These are phyloP conservation scores for Thymelicus lineola DNA, from an alignment of 2,888 invertebrate genomes.

Conservation along the genomic window DNA sequence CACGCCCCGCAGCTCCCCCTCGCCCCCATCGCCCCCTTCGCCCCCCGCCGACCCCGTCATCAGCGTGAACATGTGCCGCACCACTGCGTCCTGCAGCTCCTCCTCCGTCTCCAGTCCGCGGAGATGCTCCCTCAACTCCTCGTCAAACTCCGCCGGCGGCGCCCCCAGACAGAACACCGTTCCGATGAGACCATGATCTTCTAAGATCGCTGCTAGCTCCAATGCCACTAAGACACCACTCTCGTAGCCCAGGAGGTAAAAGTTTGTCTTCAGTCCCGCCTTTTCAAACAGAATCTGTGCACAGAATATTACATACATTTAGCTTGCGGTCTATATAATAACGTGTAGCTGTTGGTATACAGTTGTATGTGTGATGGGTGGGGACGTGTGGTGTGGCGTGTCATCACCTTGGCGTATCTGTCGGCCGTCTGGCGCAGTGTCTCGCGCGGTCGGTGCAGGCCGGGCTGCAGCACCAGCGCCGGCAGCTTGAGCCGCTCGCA, in stretches of 20 bases:
- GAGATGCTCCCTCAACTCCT: slow-evolving; percentile 51
- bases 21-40: slow-evolving; percentile 41
- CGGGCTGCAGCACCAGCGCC: slow-evolving; percentile 58
- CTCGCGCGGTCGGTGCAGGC: slow-evolving; percentile 53
- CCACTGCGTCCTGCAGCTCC: slow-evolving; percentile 56
- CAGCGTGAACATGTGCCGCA: slow-evolving; percentile 57
- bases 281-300: slow-evolving; percentile 48
- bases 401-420: slow-evolving; percentile 54
- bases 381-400: too few relatives aligned
- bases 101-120: slow-evolving; percentile 49
- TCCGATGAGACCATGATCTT: slow-evolving; percentile 56
- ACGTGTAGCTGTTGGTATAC: not conserved
- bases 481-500: slow-evolving; percentile 60
- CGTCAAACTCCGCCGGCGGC: slow-evolving; percentile 54
- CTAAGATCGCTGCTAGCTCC: slow-evolving; percentile 54
- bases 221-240: slow-evolving; percentile 53
- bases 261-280: slow-evolving; percentile 43
- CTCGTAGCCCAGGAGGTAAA: slow-evolving; percentile 55
- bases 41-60: slow-evolving; percentile 48
- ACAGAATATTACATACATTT: not conserved
- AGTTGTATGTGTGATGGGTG: too few relatives aligned
- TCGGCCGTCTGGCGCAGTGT: slow-evolving; percentile 53
- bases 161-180: slow-evolving; percentile 64
- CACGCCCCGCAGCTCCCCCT: slow-evolving; percentile 39
- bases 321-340: too few relatives aligned